These are phyloP conservation scores for Procambarus clarkii DNA, from an alignment of 1,140 invertebrate genomes.

Conservation along the genomic window DNA sequence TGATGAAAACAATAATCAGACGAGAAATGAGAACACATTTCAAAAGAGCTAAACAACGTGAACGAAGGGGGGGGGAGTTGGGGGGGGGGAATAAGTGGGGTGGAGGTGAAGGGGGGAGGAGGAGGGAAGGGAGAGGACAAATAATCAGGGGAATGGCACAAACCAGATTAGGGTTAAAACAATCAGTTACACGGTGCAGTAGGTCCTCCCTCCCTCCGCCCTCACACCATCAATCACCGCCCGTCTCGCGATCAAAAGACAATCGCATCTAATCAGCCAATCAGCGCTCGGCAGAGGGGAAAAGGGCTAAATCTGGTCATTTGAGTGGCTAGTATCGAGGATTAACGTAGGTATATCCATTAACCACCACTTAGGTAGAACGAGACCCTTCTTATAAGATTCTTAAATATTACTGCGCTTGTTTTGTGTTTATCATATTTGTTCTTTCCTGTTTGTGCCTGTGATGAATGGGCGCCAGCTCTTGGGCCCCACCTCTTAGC, in stretches of 20 bases:
- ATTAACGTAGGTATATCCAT: not conserved
- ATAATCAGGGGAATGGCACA: not conserved
- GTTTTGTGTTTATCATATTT: not conserved
- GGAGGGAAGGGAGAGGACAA: not conserved
- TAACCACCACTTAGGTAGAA: not conserved
- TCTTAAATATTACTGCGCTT: not conserved
- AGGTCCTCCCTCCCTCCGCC: not conserved
- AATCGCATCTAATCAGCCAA: not conserved
- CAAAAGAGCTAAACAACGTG: too few relatives aligned
- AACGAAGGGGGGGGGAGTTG: too few relatives aligned
- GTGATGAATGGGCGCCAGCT: too few relatives aligned
- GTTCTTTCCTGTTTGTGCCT: not conserved
- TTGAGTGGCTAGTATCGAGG: not conserved
- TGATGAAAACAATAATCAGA: too few relatives aligned
- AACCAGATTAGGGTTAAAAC: not conserved
- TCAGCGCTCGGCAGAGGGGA: not conserved
- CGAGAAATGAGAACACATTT: too few relatives aligned
- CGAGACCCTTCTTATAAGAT: not conserved
- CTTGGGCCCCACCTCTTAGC: too few relatives aligned
- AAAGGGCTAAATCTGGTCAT: not conserved
- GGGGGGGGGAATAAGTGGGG: too few relatives aligned
- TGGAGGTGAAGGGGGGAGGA: too few relatives aligned
- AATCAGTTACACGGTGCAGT: not conserved
- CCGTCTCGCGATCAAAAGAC: not conserved
- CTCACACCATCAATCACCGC: not conserved